These are phyloP conservation scores for Megaustenia siamemsis DNA, from an alignment of 2,888 invertebrate genomes.

Conservation along the genomic window DNA sequence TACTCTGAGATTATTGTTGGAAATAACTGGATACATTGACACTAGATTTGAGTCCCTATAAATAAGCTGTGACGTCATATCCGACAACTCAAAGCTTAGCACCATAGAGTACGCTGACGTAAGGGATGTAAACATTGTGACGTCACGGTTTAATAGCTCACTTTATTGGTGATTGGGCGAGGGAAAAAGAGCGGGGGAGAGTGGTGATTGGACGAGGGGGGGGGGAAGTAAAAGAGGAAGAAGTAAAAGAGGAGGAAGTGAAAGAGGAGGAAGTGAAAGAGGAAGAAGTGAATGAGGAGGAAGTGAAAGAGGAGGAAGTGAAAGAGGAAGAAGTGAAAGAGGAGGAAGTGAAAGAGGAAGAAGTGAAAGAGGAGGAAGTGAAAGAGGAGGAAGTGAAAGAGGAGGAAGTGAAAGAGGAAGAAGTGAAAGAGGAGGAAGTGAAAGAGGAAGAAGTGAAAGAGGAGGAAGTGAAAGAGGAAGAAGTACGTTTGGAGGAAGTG, in stretches of 20 bases:
- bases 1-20: no score
- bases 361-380: conserved; percentile 38
- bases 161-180: no score
- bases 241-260: not conserved
- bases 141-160: no score
- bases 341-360: conserved; percentile 19
- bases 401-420: conserved; percentile 35
- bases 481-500: not conserved
- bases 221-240: not conserved
- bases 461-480: conserved; percentile 33
- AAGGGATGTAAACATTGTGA: no score
- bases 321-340: conserved; percentile 34
- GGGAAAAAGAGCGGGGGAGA: not conserved
- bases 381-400: conserved; percentile 37
- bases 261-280: conserved; percentile 2
- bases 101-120: no score
- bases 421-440: conserved; percentile 34
- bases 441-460: conserved; percentile 28
- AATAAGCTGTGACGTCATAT: no score
- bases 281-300: conserved; percentile 21
- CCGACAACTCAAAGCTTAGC: no score
- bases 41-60: no score
- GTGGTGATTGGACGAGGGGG: not conserved
- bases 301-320: conserved; percentile 28
- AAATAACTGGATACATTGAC: no score